Evolutionary conservation across 2,797 vertebrate genomes (phyloP), one percentile per base, ranked within the genome.

Genomic region (Lepilemur ruficaudatus): DNA sequence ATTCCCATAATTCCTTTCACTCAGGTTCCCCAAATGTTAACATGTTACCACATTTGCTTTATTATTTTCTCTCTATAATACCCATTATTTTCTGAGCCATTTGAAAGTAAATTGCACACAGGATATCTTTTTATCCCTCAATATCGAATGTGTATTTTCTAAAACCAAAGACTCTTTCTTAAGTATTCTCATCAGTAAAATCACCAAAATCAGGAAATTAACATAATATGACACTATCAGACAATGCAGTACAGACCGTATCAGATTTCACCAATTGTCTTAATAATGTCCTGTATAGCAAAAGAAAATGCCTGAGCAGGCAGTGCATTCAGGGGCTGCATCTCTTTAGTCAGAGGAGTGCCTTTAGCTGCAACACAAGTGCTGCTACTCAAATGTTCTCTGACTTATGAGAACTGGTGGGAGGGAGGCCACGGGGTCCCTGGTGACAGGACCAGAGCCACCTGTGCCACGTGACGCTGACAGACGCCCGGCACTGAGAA

Each of bases 51-150:
- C 38, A 81, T 13, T 61, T 76, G 48, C 76, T 61, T 94, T 50
- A n/a, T 79, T 12, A 67, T 63, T 93, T 93, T 75, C 50, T 93
- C 10, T 91, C 11, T 86, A 28, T 90, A 30, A 52, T 84, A 83
- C 7, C 28, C 52, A 61, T 83, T 59, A 14, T 69, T 61, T 88
- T 94, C 43, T 32, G 20, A 90, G 73, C 57, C 65, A 65, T 55
- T 78, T 80, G 83, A 76, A 96, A 95, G 43, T 70, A 85, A 86
- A 57, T 81, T 92, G 63, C 15, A 87, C 41, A 50, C 18, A 14
- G 59, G 57, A 88, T 80, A 17, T 38, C 65, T 63, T 61, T 75
- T 86, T 72, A 48, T 75, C 50, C 22, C 22, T 93, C 57, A 48
- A 72, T 83, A 80, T 46, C 73, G 57, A 65, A 61, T 73, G 63